A percentile compares a stretch with the other conserved stretches of the same genome.
Evolutionary conservation across 2,113 vertebrate genomes (phyloP).

Genomic region (Dryoscopus gambensis): DNA sequence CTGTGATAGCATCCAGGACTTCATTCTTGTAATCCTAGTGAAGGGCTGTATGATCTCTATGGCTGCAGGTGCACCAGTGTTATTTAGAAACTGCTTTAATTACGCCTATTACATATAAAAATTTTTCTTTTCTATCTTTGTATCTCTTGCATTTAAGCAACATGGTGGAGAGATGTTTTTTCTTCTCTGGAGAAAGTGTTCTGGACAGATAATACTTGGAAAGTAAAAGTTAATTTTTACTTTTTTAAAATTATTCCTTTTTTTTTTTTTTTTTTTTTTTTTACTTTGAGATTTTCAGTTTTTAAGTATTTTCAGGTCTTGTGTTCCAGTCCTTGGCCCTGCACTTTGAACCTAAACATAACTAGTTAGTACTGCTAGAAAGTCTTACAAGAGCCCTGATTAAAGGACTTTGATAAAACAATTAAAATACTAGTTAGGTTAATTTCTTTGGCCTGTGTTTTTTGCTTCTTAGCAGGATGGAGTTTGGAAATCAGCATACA

Average conservation of each 20-base stretch:
- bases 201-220: not conserved
- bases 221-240: not conserved
- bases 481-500: not conserved
- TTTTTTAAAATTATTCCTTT: not conserved
- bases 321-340: not conserved
- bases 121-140: not conserved
- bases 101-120: not conserved
- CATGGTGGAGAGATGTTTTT: not conserved
- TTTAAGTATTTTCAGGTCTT: not conserved
- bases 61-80: not conserved
- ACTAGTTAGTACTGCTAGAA: not conserved
- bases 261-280: not conserved
- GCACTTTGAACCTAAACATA: not conserved
- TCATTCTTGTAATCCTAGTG: not conserved
- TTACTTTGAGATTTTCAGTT: not conserved
- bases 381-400: not conserved
- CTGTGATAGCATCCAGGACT: not conserved
- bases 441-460: not conserved
- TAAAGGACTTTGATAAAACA: not conserved
- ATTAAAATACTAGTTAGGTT: not conserved
- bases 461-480: not conserved
- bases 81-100: not conserved
- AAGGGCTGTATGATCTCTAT: not conserved
- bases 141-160: not conserved
- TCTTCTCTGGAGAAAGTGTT: not conserved